Evolutionary conservation across 2,113 vertebrate genomes (phyloP), one percentile per base, ranked within the genome.

Genomic region (Tragulus kanchil): DNA sequence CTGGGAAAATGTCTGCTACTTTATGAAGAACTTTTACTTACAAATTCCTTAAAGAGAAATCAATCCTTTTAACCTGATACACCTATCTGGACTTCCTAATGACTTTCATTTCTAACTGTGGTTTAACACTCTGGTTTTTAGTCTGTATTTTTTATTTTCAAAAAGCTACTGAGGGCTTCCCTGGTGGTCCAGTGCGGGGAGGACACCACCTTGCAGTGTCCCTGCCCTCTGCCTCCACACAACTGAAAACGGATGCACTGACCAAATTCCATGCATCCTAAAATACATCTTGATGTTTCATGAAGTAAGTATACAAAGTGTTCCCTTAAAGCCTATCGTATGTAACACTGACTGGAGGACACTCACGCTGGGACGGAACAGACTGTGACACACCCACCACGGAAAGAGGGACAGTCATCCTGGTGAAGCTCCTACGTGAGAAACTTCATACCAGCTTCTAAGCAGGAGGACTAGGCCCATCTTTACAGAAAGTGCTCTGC

Each of bases 371-470:
- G 28, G 42, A 89, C 48, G 48, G 16, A 19, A 16, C 1, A 52
- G 3, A 25, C n/a, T 3, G 1, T 23, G n/a, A n/a, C n/a, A n/a
- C 25, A 14, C 19, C 9, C 6, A 17, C 7, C 7, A 45, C 5
- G 15, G 8, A 56, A 23, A 42, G 59, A 45, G 0, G 14, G 13
- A 36, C 1, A 5, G 15, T 19, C 4, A 8, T 5, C n/a, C 26
- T 56, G 48, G 7, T 11, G 11, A 16, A 7, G 3, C 14, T 69
- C 8, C 13, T 2, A 21, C 23, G 16, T 0, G n/a, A 23, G 6
- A 88, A 85, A 79, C 11, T 61, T n/a, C 48, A 64, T 25, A 48
- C 42, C 28, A 31, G 3, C 10, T 58, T 81, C 86, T 45, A n/a
- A 67, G 87, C 62, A 42, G 25, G 61, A n/a, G 31, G 21, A 65